Percentiles rank a stretch among this genome's conserved stretches.
phyloP scores from a whole-genome alignment of 2,113 vertebrate species.

The Dinomys branickii region DNA sequence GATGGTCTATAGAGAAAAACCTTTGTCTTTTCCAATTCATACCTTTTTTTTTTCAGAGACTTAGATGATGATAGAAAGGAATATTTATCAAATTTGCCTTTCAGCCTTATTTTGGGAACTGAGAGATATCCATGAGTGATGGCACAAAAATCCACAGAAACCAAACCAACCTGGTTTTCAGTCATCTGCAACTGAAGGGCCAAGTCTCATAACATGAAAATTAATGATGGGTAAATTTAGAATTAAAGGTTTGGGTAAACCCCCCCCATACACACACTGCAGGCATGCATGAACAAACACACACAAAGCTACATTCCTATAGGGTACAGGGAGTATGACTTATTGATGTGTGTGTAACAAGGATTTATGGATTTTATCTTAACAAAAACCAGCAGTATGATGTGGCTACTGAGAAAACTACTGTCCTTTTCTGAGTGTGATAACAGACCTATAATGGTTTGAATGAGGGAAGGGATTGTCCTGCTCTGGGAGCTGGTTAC shows the following conservation, averaged over 20 bases:
- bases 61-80: background rate
- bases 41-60: background rate
- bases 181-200: background rate
- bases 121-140: background rate
- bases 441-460: conserved; percentile 34
- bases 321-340: background rate
- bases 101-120: background rate
- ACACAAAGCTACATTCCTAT: background rate
- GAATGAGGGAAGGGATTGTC: background rate
- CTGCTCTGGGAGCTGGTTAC: background rate
- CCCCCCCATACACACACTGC: background rate
- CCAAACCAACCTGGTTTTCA: background rate
- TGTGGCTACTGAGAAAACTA: background rate
- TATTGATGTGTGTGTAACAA: background rate
- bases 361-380: conserved; percentile 52
- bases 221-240: background rate
- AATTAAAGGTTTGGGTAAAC: background rate
- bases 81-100: background rate
- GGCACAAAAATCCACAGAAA: background rate
- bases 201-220: background rate
- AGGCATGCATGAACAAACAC: background rate
- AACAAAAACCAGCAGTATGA: background rate
- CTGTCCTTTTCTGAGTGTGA: background rate
- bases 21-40: background rate
- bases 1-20: background rate